phyloP scores from a whole-genome alignment of 2,797 vertebrate genomes.

The Lateolabrax maculatus region DNA sequence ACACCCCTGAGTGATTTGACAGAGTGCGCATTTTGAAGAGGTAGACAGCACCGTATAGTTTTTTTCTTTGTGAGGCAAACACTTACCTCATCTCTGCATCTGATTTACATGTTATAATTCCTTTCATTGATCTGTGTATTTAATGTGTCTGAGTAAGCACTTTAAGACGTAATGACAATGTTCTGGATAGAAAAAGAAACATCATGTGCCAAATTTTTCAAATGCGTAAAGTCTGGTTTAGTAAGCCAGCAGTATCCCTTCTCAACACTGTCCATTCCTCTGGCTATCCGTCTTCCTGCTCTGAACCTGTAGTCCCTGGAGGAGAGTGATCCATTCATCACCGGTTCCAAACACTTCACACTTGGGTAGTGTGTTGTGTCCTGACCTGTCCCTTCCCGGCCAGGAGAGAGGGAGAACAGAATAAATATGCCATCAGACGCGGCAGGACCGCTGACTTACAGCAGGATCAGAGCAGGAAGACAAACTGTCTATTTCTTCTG shows the following conservation, averaged over 20 bases:
- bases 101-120: background rate
- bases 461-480: constrained; percentile 61
- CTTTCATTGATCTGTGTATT: background rate
- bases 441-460: constrained; percentile 58
- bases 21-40: constrained; percentile 42
- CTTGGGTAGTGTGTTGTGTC: constrained; percentile 46
- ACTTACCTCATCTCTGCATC: background rate
- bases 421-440: constrained; percentile 69
- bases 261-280: constrained; percentile 27
- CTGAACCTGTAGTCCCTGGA: constrained; percentile 33
- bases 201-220: constrained; percentile 7
- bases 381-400: constrained; percentile 51
- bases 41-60: background rate
- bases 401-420: constrained; percentile 57
- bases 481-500: constrained; percentile 10
- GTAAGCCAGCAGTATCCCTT: constrained; percentile 6
- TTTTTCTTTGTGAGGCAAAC: background rate
- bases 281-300: constrained; percentile 42
- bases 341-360: constrained; percentile 67
- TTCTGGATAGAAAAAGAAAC: background rate
- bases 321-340: constrained; percentile 67
- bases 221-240: constrained; percentile 9
- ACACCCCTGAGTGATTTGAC: constrained; percentile 49
- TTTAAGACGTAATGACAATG: background rate
- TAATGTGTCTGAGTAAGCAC: background rate